Evolutionary conservation across 2,113 vertebrate genomes (phyloP), one percentile per base, ranked within the genome.

Genomic region (Craseonycteris thonglongyai): DNA sequence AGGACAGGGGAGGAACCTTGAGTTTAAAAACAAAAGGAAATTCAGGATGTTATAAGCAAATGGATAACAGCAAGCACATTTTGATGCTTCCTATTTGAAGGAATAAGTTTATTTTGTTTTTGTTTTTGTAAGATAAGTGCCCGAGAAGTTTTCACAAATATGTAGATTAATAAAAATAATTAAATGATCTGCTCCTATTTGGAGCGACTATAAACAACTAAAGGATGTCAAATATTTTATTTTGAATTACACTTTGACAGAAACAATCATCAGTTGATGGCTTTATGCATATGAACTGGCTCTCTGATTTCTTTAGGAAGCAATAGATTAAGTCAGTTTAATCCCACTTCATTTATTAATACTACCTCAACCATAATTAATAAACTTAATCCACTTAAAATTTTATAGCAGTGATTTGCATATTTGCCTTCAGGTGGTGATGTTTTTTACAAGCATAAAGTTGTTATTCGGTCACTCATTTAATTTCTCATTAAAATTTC

Each of bases 401-500:
- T 75, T 93, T 71, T 65, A 85, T 24, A 84, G 40, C 38, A 49
- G 8, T 30, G 6, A 65, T 83, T 79, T 92, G 51, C 42, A 49
- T 93, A 78, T 72, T 78, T 93, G 45, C 84, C 58, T 69, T 69
- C 65, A 71, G 30, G 69, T 72, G 35, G 35, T 66, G 26, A 21
- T 30, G 22, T 83, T 69, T 85, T 76, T 84, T 93, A 49, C 26
- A 91, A 35, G 58, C 69, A 75, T 69, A 58, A 85, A 69, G 19
- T 74, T 86, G 38, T 87, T 84, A 90, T 18, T 78, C 45, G 35
- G 26, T 3, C 24, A 38, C n/a, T 33, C 35, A 61, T 33, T 82
- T 85, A 81, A 78, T 49, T 72, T 85, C 38, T 94, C 47, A 68
- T 91, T 82, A 84, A 95, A 66, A 88, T 59, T 58, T 94, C 54